A percentile compares a stretch with the other conserved stretches of the same genome.
Evolutionary conservation across 2,113 vertebrate genomes (phyloP).

Genomic region (Glaucidium brasilianum): DNA sequence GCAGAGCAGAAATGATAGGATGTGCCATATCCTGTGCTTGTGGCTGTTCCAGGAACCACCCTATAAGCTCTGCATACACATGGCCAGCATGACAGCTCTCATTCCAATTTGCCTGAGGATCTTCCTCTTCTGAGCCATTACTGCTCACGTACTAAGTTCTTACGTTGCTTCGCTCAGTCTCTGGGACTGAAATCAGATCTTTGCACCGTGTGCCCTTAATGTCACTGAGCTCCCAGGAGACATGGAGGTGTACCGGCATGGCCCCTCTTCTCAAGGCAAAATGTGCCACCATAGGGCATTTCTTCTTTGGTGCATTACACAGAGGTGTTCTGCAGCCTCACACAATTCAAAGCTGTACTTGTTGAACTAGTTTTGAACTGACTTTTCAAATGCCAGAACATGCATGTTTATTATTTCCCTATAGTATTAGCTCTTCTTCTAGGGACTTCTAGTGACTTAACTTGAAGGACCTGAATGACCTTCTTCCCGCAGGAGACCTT

Average conservation of each 20-base stretch:
- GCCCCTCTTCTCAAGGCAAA: neutral
- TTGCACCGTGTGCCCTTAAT: neutral
- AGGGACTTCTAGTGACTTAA: neutral
- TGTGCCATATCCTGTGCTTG: neutral
- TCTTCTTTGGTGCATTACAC: neutral
- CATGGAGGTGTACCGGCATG: rapidly evolving
- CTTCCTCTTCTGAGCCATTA: neutral
- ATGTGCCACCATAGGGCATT: neutral
- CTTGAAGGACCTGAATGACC: neutral
- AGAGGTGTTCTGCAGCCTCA: neutral
- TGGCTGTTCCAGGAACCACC: neutral
- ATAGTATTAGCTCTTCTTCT: neutral
- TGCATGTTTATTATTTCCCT: neutral
- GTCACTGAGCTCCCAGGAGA: neutral
- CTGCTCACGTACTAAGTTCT: neutral
- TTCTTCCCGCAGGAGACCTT: neutral
- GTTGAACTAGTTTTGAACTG: neutral
- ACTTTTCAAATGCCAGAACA: neutral
- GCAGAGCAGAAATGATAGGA: neutral
- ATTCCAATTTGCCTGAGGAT: neutral
- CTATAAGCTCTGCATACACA: neutral
- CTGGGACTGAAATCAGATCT: neutral
- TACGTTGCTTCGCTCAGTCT: neutral
- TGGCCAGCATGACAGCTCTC: neutral
- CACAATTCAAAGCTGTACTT: neutral